phyloP scores from a whole-genome alignment of 23 tunicate species.

The Oikopleura dioica region DNA sequence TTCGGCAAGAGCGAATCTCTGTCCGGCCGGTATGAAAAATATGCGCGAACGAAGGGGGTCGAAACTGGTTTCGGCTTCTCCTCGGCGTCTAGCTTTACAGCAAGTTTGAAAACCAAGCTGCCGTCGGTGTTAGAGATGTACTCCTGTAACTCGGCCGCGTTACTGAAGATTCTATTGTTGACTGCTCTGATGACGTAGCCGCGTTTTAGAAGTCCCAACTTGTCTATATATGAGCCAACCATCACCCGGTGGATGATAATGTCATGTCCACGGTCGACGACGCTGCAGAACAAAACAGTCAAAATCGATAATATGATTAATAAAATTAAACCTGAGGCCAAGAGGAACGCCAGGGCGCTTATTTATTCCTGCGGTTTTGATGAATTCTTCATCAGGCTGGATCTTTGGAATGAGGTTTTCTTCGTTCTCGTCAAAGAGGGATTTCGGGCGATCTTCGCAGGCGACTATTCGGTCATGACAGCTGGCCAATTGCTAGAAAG shows the following conservation, averaged over 20 bases:
- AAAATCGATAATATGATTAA: background rate
- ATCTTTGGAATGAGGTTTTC: background rate
- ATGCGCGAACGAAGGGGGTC: background rate
- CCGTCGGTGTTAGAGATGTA: background rate
- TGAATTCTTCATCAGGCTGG: conserved; percentile 1
- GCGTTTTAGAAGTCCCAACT: background rate
- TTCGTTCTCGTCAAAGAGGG: no score
- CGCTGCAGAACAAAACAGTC: background rate
- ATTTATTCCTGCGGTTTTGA: conserved; percentile 10
- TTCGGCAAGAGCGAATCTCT: background rate
- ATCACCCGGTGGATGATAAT: conserved; percentile 2
- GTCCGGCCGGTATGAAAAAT: conserved; percentile 9
- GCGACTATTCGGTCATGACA: background rate
- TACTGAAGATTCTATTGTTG: background rate
- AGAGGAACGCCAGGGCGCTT: background rate
- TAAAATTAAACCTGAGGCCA: background rate
- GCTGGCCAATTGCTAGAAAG: background rate
- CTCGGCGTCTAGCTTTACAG: conserved; percentile 2
- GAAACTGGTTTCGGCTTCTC: background rate
- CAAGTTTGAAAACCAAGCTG: background rate
- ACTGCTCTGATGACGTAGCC: background rate
- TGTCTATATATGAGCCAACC: conserved; percentile 4
- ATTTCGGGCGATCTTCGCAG: no score
- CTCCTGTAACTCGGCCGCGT: background rate
- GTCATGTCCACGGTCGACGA: conserved; percentile 1